Base-by-base conservation (phyloP, 2,113 vertebrate species). In the Gulo gulo region DNA sequence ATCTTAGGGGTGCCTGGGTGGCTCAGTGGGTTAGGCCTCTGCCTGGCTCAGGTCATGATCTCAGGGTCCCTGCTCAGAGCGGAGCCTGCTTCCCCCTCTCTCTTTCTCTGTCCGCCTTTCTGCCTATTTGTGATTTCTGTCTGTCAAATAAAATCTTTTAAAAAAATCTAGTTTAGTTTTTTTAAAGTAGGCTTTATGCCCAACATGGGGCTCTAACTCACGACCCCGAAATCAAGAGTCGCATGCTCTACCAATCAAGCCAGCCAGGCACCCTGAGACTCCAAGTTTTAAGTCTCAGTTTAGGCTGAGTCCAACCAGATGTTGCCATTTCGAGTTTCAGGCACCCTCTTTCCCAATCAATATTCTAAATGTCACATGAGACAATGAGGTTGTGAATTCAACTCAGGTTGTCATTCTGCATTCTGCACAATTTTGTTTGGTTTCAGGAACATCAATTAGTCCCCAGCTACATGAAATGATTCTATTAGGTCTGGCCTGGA, bases 381-480 rank as follows among this genome's bases (percentile, higher is more conserved):
- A 81, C 80, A 11, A 23, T 24, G 63, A 93, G 78, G 42, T n/a
- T 89, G 24, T 21, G n/a, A 61, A 61, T 61, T 85, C 61, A 94
- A 52, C 15, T 6, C 26, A 47, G 52, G 71, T 29, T 36, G 12
- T 79, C 65, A 67, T 93, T 52, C 85, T 61, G 15, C 34, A 74
- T 47, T 36, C 13, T 52, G 31, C 6, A 88, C 45, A 78, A 12
- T 15, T 55, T 8, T 34, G 1, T 57, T 69, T 31, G 42, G 39
- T 55, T 92, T 31, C 65, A 88, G n/a, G 55, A 96, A 24, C 55
- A 74, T 31, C 95, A 23, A 29, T 23, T 65, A 45, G 45, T 16
- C 65, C 59, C n/a, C 24, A 18, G 55, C 55, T 73, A 23, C 76
- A 36, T 45, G 84, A 93, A 76, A 74, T 59, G 23, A 55, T 88